Evolutionary conservation across 2,113 vertebrate species (phyloP), one percentile per base, ranked within the genome.

Genomic region (Aegotheles bennettii): DNA sequence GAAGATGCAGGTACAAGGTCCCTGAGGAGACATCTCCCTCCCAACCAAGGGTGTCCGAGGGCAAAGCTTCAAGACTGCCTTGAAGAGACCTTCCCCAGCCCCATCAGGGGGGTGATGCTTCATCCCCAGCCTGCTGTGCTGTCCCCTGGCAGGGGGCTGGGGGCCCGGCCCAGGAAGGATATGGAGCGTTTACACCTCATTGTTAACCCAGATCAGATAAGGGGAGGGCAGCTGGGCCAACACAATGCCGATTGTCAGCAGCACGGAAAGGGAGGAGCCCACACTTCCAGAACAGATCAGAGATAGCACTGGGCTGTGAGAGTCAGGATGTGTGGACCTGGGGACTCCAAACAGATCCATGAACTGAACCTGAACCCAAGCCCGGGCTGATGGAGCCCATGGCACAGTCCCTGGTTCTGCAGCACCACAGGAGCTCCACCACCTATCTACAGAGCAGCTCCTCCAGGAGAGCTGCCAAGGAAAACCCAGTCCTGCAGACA

Each of bases 211-310:
- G 38, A 97, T 97, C 96, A 93, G 96, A 95, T 92, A 94, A 94
- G 60, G 64, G 24, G 54, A 77, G 47, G 35, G n/a, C 3, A 1
- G 57, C 6, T 2, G 82, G 78, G 48, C 73, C 50, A 76, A 89
- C 84, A 97, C 95, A 97, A 96, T 97, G 76, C 81, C 92, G 86
- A 87, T 96, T 21, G 76, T 33, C 35, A 28, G 48, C 5, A 94
- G 95, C 89, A 97, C 78, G 96, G 95, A 95, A 97, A 89, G 91
- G 96, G 96, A 94, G 95, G 96, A 92, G 84, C 84, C 1, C 17
- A 2, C 21, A 43, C 47, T 96, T 90, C 90, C 94, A 94, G 73
- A 35, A 71, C 35, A 89, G 96, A 93, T 89, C 59, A 67, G 67
- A 97, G 89, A 97, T 86, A 97, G 29, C 29, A 12, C 15, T 0